Evolutionary conservation across 2,797 vertebrate species (phyloP).

Genomic region (Alcedo atthis): DNA sequence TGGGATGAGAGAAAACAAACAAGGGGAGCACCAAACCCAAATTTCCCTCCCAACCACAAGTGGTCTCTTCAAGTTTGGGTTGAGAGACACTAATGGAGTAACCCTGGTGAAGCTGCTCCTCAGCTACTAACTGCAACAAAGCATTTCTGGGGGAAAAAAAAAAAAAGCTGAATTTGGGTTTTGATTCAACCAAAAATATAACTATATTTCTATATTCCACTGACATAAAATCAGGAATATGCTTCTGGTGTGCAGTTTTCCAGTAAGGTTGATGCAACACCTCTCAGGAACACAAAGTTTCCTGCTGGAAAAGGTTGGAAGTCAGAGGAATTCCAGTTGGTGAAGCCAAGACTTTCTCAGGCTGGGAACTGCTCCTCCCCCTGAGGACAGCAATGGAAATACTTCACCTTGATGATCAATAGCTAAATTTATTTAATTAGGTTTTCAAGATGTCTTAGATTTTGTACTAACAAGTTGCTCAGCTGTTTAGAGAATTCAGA

Average conservation of each 20-base stretch:
- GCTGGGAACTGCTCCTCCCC: background rate
- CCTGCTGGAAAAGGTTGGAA: background rate
- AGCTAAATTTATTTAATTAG: accelerated
- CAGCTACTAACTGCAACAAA: background rate
- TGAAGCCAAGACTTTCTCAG: background rate
- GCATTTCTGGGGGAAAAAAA: background rate
- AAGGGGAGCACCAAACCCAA: background rate
- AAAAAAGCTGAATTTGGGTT: background rate
- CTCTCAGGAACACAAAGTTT: background rate
- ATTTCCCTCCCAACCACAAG: background rate
- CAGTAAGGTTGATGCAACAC: background rate
- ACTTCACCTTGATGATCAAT: background rate
- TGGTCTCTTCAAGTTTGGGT: background rate
- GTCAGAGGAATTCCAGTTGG: background rate
- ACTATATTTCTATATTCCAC: background rate
- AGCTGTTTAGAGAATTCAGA: conserved; percentile 1
- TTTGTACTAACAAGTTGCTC: conserved; percentile 23
- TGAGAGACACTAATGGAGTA: background rate
- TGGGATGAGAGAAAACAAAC: background rate
- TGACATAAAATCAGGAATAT: background rate
- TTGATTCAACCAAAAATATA: background rate
- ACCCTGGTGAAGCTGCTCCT: accelerated
- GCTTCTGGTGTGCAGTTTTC: background rate
- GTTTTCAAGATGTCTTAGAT: conserved; percentile 11
- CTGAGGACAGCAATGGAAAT: background rate